Evolutionary conservation across 2,797 vertebrate species (phyloP).

Genomic region (Artibeus lituratus): DNA sequence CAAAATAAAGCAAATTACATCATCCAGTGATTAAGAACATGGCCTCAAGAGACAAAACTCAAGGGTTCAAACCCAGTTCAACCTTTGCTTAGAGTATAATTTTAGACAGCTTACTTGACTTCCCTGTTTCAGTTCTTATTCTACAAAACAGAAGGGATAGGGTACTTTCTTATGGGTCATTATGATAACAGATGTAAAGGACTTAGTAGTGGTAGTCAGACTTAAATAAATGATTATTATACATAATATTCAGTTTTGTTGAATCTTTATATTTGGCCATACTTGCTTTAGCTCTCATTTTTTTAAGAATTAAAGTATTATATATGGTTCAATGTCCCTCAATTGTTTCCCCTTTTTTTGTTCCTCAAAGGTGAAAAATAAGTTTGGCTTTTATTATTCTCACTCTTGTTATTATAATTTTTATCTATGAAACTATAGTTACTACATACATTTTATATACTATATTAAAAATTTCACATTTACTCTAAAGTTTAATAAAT

Average conservation of each 20-base stretch:
- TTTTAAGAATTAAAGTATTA: conserved; percentile 19
- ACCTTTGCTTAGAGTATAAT: neutral
- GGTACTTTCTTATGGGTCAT: neutral
- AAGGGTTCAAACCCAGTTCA: neutral
- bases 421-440: neutral
- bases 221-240: neutral
- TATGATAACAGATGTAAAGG: neutral
- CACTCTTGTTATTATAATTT: neutral
- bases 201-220: neutral
- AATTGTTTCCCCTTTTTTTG: neutral
- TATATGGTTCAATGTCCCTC: neutral
- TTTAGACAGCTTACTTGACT: neutral
- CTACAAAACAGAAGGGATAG: neutral
- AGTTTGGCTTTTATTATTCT: neutral
- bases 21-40: neutral
- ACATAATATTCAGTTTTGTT: neutral
- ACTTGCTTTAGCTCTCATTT: neutral
- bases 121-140: neutral
- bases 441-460: neutral
- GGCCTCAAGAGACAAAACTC: neutral
- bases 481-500: neutral
- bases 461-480: neutral
- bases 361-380: neutral
- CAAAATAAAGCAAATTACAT: neutral
- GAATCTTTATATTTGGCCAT: neutral